Base-by-base conservation (phyloP, 2,797 vertebrate species). In the Pelochelys cantorii region DNA sequence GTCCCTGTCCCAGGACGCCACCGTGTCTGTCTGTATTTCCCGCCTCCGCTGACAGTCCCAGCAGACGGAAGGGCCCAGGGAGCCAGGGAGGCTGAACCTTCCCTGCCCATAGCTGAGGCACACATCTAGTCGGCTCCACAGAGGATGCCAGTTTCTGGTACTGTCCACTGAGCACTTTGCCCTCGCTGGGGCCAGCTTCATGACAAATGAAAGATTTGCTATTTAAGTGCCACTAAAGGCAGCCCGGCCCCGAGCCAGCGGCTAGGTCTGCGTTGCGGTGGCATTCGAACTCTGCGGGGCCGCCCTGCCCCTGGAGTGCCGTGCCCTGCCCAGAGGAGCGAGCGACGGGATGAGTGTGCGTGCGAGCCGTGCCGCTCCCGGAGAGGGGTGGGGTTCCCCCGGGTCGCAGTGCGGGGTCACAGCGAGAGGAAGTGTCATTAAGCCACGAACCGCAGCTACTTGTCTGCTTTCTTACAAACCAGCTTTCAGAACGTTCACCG, bases 401-500 rank as follows among this genome's bases (percentile, higher is more conserved):
- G 42, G 42, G 42, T 42, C 42, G 42, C 5, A 6, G 42, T 42
- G 42, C 42, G 42, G 42, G 42, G 42, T 42, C 42, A 42, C 42
- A 42, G 42, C 42, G 42, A 42, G 42, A 42, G 13, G 22, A 84
- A 18, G 18, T 52, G 52, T 5, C 17, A 12, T 13, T 31, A 22
- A 6, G 8, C 27, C 31, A 55, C 22, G 52, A 20, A 81, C 53
- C 48, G 29, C 89, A 88, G 31, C 12, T 13, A 20, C 53, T 85
- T 90, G 17, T 68, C 23, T 75, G 20, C 91, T 78, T 55, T 87
- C 31, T 54, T 62, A 42, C 18, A 20, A 0, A 1, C 84, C 94
- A 98, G 97, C 42, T 98, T 98, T 87, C 97, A 97, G 95, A 78
- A 91, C 0, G 37, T 96, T 83, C 94, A 96, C 79, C 87, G n/a